Percentiles rank a stretch among this genome's conserved stretches.
These are phyloP conservation scores for Lasiurus borealis DNA, from an alignment of 2,113 vertebrate genomes.

Conservation along the genomic window DNA sequence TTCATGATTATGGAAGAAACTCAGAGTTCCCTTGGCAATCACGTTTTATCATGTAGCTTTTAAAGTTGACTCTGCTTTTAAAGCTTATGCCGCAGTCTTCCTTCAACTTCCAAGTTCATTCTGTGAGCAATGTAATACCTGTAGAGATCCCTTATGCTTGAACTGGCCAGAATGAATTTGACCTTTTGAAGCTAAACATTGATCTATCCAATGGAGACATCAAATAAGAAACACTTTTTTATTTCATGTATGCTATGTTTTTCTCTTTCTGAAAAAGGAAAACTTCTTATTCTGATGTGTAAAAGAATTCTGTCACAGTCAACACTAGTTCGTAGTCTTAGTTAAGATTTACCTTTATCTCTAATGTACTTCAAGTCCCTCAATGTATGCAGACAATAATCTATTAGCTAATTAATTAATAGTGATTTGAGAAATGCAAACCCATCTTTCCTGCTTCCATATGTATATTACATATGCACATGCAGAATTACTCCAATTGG, in stretches of 20 bases:
- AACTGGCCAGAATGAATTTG: neutral
- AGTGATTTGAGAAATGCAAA: neutral
- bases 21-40: neutral
- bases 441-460: neutral
- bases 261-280: neutral
- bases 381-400: neutral
- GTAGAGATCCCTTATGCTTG: neutral
- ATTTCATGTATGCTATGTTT: neutral
- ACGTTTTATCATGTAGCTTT: neutral
- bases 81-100: neutral
- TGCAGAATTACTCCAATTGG: neutral
- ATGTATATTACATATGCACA: neutral
- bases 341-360: neutral
- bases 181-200: neutral
- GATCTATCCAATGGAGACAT: neutral
- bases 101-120: neutral
- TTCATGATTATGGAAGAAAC: neutral
- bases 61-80: neutral
- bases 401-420: neutral
- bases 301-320: neutral
- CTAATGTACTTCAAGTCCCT: neutral
- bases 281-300: neutral
- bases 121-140: neutral
- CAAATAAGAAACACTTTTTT: neutral
- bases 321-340: neutral